phyloP scores from a whole-genome alignment of 2,888 invertebrate genomes.

The Cryptosula pallasiana region DNA sequence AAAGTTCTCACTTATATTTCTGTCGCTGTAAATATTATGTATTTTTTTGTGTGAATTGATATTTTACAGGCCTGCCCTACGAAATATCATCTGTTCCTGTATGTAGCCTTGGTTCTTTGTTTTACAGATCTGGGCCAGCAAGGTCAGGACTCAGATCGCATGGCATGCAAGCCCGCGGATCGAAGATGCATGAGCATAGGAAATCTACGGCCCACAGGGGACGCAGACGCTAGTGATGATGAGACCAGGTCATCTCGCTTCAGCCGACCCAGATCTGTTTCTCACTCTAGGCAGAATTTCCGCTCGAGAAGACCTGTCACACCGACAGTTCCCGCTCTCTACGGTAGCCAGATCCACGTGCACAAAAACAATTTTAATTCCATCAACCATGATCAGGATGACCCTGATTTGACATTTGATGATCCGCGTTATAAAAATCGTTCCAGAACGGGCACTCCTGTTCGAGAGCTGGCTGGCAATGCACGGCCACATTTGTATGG shows the following conservation, averaged over 20 bases:
- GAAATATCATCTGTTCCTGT: no score
- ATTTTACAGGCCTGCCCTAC: no score
- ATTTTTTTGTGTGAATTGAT: no score
- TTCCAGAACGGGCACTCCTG: background rate
- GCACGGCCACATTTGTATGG: background rate
- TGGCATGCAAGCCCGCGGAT: no score
- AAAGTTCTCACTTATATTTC: no score
- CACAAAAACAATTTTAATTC: background rate
- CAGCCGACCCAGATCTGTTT: background rate
- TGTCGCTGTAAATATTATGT: no score
- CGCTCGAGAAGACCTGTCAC: background rate
- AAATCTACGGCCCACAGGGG: constrained; percentile 1
- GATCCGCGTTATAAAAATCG: background rate
- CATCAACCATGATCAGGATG: background rate
- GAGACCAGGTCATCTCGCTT: background rate
- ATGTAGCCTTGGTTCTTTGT: no score
- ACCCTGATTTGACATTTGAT: background rate
- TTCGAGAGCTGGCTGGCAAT: background rate
- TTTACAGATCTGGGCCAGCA: no score
- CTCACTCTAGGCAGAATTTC: background rate
- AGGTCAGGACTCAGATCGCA: no score
- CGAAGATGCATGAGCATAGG: constrained; percentile 22
- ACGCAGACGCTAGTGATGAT: background rate
- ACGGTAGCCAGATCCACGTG: background rate
- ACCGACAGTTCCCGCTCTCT: background rate